A percentile compares a stretch with the other conserved stretches of the same genome.
These are phyloP conservation scores for Notoglanidium macrostoma DNA, from an alignment of 2,797 vertebrate species.

Conservation along the genomic window DNA sequence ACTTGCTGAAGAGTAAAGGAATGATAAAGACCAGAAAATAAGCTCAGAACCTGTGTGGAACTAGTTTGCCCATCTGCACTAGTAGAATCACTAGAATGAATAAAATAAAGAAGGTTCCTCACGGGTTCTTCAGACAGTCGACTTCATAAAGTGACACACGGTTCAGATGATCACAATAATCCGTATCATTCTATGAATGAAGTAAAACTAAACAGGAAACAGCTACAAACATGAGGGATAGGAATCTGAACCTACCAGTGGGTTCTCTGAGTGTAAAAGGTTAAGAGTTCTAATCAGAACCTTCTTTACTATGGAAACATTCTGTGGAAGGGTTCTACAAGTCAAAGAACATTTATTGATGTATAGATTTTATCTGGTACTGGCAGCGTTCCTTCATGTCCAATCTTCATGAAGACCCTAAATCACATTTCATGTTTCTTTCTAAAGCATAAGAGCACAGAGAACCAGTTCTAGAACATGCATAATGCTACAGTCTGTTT, in stretches of 20 bases:
- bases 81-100: too few relatives aligned
- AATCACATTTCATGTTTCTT: background rate
- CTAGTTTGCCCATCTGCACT: background rate
- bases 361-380: background rate
- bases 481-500: background rate
- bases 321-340: background rate
- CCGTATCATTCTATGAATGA: background rate
- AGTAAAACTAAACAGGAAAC: background rate
- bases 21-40: background rate
- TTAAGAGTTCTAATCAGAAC: background rate
- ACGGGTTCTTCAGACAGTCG: background rate
- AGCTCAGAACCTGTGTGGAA: background rate
- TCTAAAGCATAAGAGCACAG: background rate
- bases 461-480: background rate
- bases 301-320: background rate
- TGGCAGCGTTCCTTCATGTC: background rate
- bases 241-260: background rate
- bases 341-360: too few relatives aligned
- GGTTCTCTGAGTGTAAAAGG: background rate
- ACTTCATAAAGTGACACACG: background rate
- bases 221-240: background rate
- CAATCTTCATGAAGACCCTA: background rate
- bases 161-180: background rate
- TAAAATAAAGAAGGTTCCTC: background rate
- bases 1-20: background rate